A percentile compares a stretch with the other conserved stretches of the same genome.
phyloP scores from a whole-genome alignment of 2,888 invertebrate species.

The Trissolcus japonicus region DNA sequence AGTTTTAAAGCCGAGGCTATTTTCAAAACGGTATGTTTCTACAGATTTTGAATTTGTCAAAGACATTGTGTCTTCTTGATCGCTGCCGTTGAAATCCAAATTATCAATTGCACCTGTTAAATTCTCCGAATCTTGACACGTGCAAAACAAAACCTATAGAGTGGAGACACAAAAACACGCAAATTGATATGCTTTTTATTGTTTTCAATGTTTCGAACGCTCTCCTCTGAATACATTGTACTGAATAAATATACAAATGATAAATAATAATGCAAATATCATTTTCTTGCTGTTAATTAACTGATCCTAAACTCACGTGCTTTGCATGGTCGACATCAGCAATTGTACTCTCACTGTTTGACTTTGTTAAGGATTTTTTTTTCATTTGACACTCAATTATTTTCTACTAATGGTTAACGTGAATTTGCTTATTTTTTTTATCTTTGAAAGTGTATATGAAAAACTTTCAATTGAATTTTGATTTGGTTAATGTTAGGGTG shows the following conservation, averaged over 20 bases:
- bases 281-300: background rate
- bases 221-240: no score
- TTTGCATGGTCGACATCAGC: constrained; percentile 17
- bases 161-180: no score
- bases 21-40: constrained; percentile 63
- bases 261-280: no score
- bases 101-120: constrained; percentile 64
- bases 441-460: no score
- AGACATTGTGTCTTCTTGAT: constrained; percentile 46
- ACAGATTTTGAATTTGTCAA: constrained; percentile 57
- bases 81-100: constrained; percentile 52
- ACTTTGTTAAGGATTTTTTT: constrained; percentile 17
- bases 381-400: constrained; percentile 21
- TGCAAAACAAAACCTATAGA: constrained; percentile 32
- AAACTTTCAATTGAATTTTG: no score
- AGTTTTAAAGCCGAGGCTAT: constrained; percentile 61
- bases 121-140: constrained; percentile 59
- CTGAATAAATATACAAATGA: no score
- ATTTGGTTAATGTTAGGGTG: no score
- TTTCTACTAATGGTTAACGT: no score
- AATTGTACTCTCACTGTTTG: constrained; percentile 32
- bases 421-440: no score
- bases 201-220: no score
- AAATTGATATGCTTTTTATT: background rate
- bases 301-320: constrained; percentile 21